Evolutionary conservation across 2,888 invertebrate genomes (phyloP).

Genomic region (Synanthedon tipuliformis): DNA sequence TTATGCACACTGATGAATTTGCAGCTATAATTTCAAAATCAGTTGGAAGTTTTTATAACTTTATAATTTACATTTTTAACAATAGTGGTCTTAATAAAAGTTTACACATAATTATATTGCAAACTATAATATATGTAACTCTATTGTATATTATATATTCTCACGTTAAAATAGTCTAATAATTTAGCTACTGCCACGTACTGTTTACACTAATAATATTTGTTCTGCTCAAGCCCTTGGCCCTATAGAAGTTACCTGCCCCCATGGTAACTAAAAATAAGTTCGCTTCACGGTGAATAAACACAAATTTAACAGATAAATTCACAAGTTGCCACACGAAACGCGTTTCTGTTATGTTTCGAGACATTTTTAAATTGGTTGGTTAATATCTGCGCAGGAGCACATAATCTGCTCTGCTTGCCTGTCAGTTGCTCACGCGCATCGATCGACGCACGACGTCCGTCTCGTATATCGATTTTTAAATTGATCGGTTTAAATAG

Average conservation of each 20-base stretch:
- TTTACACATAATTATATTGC: too few relatives aligned
- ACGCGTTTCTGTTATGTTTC: conserved; percentile 2
- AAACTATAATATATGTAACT: too few relatives aligned
- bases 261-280: conserved; percentile 59
- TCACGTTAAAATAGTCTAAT: too few relatives aligned
- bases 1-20: too few relatives aligned
- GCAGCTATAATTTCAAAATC: too few relatives aligned
- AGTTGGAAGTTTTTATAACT: too few relatives aligned
- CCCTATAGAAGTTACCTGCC: conserved; percentile 54
- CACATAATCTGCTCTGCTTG: conserved; percentile 34
- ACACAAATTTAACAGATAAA: conserved; percentile 26
- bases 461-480: conserved; percentile 13
- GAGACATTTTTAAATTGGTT: conserved; percentile 25
- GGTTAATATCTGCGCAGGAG: conserved; percentile 48
- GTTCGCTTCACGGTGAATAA: conserved; percentile 56
- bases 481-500: conserved; percentile 41
- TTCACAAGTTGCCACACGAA: conserved; percentile 9
- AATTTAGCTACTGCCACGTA: background rate
- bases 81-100: too few relatives aligned
- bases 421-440: conserved; percentile 58
- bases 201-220: background rate
- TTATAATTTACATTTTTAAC: too few relatives aligned
- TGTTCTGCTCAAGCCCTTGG: conserved; percentile 36
- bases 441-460: conserved; percentile 40
- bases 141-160: too few relatives aligned